Percentiles rank a stretch among this genome's conserved stretches.
Evolutionary conservation across 1,140 invertebrate genomes (phyloP).

Genomic region (Mamestra configurata): DNA sequence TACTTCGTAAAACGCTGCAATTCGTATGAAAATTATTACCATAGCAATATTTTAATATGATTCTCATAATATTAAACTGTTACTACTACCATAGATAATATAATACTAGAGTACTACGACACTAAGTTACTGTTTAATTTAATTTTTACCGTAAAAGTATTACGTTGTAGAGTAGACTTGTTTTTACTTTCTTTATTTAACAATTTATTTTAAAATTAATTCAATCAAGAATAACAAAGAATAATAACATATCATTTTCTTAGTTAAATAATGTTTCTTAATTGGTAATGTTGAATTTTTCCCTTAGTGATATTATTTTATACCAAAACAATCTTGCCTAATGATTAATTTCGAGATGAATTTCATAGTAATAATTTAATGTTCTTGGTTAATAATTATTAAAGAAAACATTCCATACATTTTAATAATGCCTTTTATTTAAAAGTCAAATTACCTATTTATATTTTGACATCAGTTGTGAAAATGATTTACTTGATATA

Average conservation of each 20-base stretch:
- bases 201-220: conserved; percentile 32
- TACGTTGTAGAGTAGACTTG: conserved; percentile 59
- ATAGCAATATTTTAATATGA: conserved; percentile 37
- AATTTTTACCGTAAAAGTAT: conserved; percentile 65
- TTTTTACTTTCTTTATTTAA: conserved; percentile 43
- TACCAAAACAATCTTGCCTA: conserved; percentile 54
- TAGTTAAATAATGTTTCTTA: conserved; percentile 48
- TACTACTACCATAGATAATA: too few relatives aligned
- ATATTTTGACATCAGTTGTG: not conserved
- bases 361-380: conserved; percentile 16
- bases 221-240: conserved; percentile 79
- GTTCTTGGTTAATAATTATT: conserved; percentile 18
- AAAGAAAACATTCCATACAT: conserved; percentile 43
- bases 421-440: conserved; percentile 10
- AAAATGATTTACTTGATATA: not conserved
- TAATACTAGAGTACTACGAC: too few relatives aligned
- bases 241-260: conserved; percentile 75
- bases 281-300: conserved; percentile 42
- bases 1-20: not conserved
- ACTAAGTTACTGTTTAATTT: conserved; percentile 10
- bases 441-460: not conserved
- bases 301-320: conserved; percentile 44
- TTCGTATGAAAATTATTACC: not conserved
- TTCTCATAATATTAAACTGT: conserved; percentile 48
- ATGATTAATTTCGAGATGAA: conserved; percentile 42